Evolutionary conservation across 2,113 vertebrate species (phyloP).

Genomic region (Narcine bancroftii): DNA sequence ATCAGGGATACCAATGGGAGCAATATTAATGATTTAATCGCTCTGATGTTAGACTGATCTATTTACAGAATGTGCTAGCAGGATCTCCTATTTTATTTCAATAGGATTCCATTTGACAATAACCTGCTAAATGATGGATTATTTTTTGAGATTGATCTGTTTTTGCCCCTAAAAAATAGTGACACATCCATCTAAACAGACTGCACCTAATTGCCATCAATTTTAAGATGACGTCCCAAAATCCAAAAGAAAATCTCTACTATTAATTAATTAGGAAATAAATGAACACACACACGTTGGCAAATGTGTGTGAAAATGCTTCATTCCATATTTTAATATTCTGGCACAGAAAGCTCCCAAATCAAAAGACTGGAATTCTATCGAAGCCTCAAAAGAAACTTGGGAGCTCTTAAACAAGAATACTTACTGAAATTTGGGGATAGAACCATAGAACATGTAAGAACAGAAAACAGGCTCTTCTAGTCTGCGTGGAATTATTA

Average conservation of each 20-base stretch:
- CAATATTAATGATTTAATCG: background rate
- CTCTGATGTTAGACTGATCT: background rate
- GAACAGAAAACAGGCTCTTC: too few relatives aligned
- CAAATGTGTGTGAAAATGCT: background rate
- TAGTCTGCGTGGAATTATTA: too few relatives aligned
- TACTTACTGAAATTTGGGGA: background rate
- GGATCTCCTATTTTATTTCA: background rate
- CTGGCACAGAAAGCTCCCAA: background rate
- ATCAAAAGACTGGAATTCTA: background rate
- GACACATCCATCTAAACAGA: background rate
- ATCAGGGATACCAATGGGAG: background rate
- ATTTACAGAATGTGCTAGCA: background rate
- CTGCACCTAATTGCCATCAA: background rate
- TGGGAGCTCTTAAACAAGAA: background rate
- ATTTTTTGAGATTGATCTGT: background rate
- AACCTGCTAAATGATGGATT: background rate
- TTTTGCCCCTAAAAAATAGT: background rate
- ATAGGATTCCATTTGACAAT: background rate
- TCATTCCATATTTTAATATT: background rate
- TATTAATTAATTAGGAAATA: background rate
- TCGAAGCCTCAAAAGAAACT: background rate
- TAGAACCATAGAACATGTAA: too few relatives aligned
- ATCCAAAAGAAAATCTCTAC: background rate
- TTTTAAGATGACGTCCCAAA: background rate
- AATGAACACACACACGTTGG: background rate